phyloP scores from a whole-genome alignment of 23 tunicate genomes.

The Botrylloides violaceus region DNA sequence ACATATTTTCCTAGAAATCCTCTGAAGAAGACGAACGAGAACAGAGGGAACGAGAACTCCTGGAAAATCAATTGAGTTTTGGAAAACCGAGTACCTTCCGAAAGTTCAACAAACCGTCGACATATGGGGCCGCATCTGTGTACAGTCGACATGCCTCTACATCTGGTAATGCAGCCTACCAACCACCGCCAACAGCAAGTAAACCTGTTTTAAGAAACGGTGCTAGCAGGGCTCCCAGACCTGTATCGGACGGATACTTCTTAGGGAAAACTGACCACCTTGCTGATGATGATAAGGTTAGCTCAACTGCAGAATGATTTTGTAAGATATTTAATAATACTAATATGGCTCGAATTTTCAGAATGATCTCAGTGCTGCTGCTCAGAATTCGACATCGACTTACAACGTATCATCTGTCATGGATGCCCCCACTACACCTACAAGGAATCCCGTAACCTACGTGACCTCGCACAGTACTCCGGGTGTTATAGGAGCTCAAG shows the following conservation, averaged over 20 bases:
- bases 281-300: slow-evolving; percentile 28
- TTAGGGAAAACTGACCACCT: slow-evolving; percentile 36
- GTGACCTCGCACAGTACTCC: slow-evolving; percentile 43
- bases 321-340: too few relatives aligned
- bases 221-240: slow-evolving; percentile 28
- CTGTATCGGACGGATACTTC: slow-evolving; percentile 65
- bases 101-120: slow-evolving; percentile 4
- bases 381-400: slow-evolving; percentile 22
- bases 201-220: slow-evolving; percentile 42
- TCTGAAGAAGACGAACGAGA: slow-evolving; percentile 44
- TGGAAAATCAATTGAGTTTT: slow-evolving; percentile 36
- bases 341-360: too few relatives aligned
- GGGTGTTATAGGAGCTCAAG: slow-evolving; percentile 86
- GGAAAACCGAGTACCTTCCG: slow-evolving; percentile 36
- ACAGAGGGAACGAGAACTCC: slow-evolving; percentile 47
- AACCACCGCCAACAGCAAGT: background rate
- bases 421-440: slow-evolving; percentile 6
- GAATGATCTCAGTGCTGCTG: too few relatives aligned
- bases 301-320: background rate
- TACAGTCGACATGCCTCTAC: slow-evolving; percentile 7
- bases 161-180: background rate
- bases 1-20: too few relatives aligned
- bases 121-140: slow-evolving; percentile 18
- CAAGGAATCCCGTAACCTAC: slow-evolving; percentile 43
- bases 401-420: slow-evolving; percentile 25